A percentile compares a stretch with the other conserved stretches of the same genome.
Conservation (phyloP, 2,888 invertebrate genomes). For the Dolomedes plantarius region DNA sequence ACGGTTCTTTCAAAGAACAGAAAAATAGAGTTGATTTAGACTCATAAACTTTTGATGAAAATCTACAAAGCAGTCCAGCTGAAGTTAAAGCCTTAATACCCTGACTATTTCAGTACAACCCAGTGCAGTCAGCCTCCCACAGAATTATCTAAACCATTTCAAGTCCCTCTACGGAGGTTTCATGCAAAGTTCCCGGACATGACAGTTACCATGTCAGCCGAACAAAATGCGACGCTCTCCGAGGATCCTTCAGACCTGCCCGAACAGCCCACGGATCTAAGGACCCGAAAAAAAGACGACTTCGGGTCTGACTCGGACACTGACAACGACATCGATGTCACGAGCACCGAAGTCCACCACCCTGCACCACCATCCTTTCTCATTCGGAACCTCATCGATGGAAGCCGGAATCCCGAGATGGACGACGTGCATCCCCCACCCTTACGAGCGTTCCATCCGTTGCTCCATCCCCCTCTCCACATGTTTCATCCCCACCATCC, state of each 20-base stretch:
- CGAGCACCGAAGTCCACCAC: conserved; percentile 27
- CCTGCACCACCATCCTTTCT: conserved; percentile 51
- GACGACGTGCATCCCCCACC: conserved; percentile 19
- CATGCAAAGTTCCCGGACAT: conserved; percentile 45
- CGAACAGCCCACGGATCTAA: conserved; percentile 55
- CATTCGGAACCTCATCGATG: conserved; percentile 61
- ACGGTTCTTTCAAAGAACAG: no score
- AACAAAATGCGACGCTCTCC: conserved; percentile 23
- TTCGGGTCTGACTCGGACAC: background rate
- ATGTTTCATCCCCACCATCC: conserved; percentile 42
- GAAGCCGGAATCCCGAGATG: background rate
- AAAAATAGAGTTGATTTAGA: no score
- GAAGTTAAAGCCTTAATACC: no score
- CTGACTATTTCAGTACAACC: no score
- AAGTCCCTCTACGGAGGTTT: conserved; percentile 17
- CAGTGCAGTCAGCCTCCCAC: no score
- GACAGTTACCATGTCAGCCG: conserved; percentile 67
- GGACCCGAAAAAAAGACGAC: conserved; percentile 44
- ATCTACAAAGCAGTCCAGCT: no score
- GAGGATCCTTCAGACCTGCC: conserved; percentile 23
- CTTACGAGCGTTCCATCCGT: conserved; percentile 43
- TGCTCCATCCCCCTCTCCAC: conserved; percentile 39
- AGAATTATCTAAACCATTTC: no score
- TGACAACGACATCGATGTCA: conserved; percentile 31
- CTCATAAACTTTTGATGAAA: no score